phyloP scores from a whole-genome alignment of 2,888 invertebrate species.

The Tridacna crocea region DNA sequence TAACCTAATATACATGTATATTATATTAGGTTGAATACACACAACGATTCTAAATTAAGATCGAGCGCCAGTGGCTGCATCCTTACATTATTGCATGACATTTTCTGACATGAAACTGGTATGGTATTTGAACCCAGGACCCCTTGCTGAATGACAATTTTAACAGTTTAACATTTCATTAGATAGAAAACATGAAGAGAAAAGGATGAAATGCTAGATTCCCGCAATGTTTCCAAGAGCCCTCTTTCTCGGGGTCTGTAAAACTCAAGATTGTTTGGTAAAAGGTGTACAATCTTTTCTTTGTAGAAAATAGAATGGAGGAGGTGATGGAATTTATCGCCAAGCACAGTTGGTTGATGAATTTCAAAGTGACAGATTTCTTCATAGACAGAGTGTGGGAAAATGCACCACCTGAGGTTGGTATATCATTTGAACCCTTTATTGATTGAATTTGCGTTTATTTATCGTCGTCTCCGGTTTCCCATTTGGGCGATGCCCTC shows the following conservation, averaged over 20 bases:
- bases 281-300: too few relatives aligned
- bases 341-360: slow-evolving; percentile 75
- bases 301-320: slow-evolving; percentile 14
- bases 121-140: not conserved
- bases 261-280: too few relatives aligned
- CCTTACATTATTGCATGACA: too few relatives aligned
- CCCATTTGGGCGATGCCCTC: not conserved
- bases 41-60: too few relatives aligned
- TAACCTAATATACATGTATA: too few relatives aligned
- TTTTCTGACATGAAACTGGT: too few relatives aligned
- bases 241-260: not conserved
- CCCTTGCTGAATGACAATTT: not conserved
- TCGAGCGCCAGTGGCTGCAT: too few relatives aligned
- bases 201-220: not conserved
- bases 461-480: too few relatives aligned
- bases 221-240: not conserved
- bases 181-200: not conserved
- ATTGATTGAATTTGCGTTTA: too few relatives aligned
- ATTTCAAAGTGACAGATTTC: slow-evolving; percentile 78
- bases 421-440: not conserved
- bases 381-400: slow-evolving; percentile 70
- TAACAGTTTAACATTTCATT: not conserved
- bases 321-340: slow-evolving; percentile 59
- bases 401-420: slow-evolving; percentile 72
- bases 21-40: too few relatives aligned